These are phyloP conservation scores for Drosophila antonietae DNA, from an alignment of 2,888 invertebrate genomes.

Conservation along the genomic window DNA sequence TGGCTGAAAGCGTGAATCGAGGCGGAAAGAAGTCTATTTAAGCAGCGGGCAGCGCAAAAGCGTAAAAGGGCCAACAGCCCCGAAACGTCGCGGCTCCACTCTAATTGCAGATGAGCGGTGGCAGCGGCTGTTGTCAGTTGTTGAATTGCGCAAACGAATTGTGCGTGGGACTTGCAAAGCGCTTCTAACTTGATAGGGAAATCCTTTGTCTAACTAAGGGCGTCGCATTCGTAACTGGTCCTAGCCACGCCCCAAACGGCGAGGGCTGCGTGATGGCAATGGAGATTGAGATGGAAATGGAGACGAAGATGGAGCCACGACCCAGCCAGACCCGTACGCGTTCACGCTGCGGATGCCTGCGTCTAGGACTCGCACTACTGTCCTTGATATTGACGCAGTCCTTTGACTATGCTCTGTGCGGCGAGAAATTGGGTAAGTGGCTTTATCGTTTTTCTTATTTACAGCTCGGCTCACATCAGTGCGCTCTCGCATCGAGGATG, in stretches of 20 bases:
- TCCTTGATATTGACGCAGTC: slow-evolving; percentile 64
- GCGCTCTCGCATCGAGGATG: slow-evolving; percentile 39
- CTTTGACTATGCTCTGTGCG: slow-evolving; percentile 70
- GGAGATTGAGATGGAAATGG: slow-evolving; percentile 23
- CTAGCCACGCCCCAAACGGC: slow-evolving; percentile 23
- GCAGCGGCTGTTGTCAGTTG: slow-evolving; percentile 17
- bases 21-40: slow-evolving; percentile 44
- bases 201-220: slow-evolving; percentile 53
- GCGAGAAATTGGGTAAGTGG: slow-evolving; percentile 82
- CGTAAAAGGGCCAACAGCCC: slow-evolving; percentile 2
- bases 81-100: slow-evolving; percentile 18
- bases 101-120: slow-evolving; percentile 65
- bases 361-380: slow-evolving; percentile 48
- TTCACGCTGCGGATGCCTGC: slow-evolving; percentile 8
- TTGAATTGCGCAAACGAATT: slow-evolving; percentile 28
- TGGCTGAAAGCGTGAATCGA: slow-evolving; percentile 42
- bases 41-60: slow-evolving; percentile 15
- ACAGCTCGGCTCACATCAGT: slow-evolving; percentile 64
- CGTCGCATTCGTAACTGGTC: slow-evolving; percentile 35
- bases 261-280: slow-evolving; percentile 13
- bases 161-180: slow-evolving; percentile 38
- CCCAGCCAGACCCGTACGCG: slow-evolving; percentile 23
- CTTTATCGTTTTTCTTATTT: slow-evolving; percentile 66
- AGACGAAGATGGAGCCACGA: slow-evolving; percentile 17
- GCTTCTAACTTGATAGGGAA: slow-evolving; percentile 50